A percentile compares a stretch with the other conserved stretches of the same genome.
phyloP scores from a whole-genome alignment of 2,888 invertebrate genomes.

The Andrena bucephala region DNA sequence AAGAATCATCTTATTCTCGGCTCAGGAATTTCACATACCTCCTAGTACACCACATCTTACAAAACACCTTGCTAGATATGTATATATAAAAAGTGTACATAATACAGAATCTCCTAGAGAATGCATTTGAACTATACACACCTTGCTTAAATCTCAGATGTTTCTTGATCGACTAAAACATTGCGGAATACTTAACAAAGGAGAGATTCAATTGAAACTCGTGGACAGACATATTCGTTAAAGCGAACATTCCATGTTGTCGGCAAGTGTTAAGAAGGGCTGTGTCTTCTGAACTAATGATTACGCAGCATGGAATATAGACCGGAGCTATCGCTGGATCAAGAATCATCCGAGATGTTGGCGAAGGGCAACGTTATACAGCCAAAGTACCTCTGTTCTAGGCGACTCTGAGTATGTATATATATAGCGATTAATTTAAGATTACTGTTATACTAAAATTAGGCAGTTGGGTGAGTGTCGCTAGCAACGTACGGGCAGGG shows the following conservation, averaged over 20 bases:
- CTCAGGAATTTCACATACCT: conserved; percentile 13
- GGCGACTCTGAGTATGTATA: conserved; percentile 34
- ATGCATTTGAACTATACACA: conserved; percentile 15
- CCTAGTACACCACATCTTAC: conserved; percentile 12
- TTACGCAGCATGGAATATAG: conserved; percentile 1
- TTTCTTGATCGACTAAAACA: conserved; percentile 20
- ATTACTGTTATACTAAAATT: conserved; percentile 78
- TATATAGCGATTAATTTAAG: conserved; percentile 71
- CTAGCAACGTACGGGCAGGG: conserved; percentile 84
- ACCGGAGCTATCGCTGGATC: not conserved
- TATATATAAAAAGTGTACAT: conserved; percentile 29
- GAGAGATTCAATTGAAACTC: not conserved
- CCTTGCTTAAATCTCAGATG: conserved; percentile 14
- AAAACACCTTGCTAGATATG: conserved; percentile 31
- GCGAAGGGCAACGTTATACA: conserved; percentile 11
- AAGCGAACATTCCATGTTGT: not conserved
- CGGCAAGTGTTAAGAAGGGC: not conserved
- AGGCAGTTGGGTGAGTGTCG: conserved; percentile 83
- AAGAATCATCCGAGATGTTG: conserved; percentile 29
- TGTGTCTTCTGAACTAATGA: conserved; percentile 20
- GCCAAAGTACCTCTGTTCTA: conserved; percentile 17
- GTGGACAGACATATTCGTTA: no score
- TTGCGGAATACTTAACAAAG: conserved; percentile 2
- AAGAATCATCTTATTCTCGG: conserved; percentile 20
- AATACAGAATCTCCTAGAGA: conserved; percentile 32